These are phyloP conservation scores for Mantis religiosa DNA, from an alignment of 2,888 invertebrate genomes.

Conservation along the genomic window DNA sequence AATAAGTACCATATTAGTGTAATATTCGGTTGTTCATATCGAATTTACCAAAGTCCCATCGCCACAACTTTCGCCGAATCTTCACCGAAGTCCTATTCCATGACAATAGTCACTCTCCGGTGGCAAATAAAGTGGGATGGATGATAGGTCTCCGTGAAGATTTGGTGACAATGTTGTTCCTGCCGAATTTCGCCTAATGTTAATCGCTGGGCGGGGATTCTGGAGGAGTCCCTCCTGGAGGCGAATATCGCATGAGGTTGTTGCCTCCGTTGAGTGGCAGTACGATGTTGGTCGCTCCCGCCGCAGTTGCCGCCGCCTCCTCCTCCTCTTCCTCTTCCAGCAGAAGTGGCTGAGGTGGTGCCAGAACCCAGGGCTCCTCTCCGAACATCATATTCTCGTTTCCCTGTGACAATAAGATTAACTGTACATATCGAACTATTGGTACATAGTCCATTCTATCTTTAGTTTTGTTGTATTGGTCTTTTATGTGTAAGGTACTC, in stretches of 20 bases:
- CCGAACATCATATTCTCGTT: slow-evolving; percentile 57
- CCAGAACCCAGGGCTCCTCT: slow-evolving; percentile 47
- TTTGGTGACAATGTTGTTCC: background rate
- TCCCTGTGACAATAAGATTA: slow-evolving; percentile 47
- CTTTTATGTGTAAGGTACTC: no score
- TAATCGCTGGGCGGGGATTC: background rate
- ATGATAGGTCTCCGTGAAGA: background rate
- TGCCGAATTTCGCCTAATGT: background rate
- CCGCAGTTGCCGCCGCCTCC: background rate
- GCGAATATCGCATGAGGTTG: slow-evolving; percentile 5
- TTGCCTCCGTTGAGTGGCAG: slow-evolving; percentile 7
- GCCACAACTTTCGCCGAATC: background rate
- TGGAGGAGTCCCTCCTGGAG: background rate
- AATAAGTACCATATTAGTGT: no score
- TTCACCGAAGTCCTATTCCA: background rate
- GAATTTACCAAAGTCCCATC: background rate
- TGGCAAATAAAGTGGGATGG: background rate
- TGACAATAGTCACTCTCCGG: background rate
- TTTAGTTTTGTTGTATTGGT: no score
- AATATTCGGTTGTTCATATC: background rate
- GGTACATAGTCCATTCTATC: background rate
- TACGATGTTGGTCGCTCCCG: background rate
- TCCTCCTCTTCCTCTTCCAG: slow-evolving; percentile 15
- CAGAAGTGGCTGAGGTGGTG: background rate
- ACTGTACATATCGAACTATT: background rate